phyloP scores from a whole-genome alignment of 1,140 invertebrate genomes.

The Trichoplusia ni region DNA sequence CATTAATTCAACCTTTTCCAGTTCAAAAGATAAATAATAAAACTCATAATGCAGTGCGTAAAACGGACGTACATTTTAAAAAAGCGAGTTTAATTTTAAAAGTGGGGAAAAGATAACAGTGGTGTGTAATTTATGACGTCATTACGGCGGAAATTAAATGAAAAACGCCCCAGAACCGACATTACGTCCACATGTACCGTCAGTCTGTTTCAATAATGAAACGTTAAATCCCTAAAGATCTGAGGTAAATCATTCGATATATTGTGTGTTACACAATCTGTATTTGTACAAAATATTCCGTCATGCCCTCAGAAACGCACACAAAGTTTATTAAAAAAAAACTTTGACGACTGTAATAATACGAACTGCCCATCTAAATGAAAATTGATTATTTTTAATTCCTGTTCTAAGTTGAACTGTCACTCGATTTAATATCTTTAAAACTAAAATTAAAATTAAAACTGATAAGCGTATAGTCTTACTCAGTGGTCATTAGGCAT shows the following conservation, averaged over 20 bases:
- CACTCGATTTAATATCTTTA: too few relatives aligned
- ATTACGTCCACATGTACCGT: conserved; percentile 17
- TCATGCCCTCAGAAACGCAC: too few relatives aligned
- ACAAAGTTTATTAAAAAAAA: too few relatives aligned
- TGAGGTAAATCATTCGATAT: background rate
- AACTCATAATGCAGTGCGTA: conserved; percentile 7
- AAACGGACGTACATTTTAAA: conserved; percentile 32
- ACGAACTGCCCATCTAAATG: too few relatives aligned
- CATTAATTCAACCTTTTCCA: background rate
- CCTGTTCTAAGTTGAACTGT: too few relatives aligned
- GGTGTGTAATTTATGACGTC: conserved; percentile 54
- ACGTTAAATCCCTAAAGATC: background rate
- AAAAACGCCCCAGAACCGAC: conserved; percentile 36
- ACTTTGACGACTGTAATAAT: too few relatives aligned
- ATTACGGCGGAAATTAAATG: conserved; percentile 55
- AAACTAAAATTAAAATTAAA: too few relatives aligned
- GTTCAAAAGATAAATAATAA: conserved; percentile 14
- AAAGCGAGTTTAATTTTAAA: conserved; percentile 44
- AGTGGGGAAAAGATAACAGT: conserved; percentile 47
- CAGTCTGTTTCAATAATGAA: conserved; percentile 31
- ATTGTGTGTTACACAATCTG: too few relatives aligned
- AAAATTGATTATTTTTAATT: too few relatives aligned
- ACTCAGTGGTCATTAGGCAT: too few relatives aligned
- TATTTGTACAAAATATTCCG: too few relatives aligned
- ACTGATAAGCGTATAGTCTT: too few relatives aligned